phyloP scores from a whole-genome alignment of 2,113 vertebrate species.

The Electrona antarctica region DNA sequence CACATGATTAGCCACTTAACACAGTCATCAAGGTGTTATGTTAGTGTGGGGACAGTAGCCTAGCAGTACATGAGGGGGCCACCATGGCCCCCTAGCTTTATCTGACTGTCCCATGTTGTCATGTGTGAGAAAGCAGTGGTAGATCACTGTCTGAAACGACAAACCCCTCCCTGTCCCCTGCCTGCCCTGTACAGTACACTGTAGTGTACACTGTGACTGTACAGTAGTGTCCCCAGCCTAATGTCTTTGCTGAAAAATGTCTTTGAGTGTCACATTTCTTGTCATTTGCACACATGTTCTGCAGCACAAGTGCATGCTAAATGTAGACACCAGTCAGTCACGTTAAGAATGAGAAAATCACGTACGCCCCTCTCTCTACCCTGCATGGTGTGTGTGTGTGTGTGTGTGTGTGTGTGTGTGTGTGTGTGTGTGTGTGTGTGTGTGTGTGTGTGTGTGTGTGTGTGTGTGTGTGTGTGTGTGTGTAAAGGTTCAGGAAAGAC shows the following conservation, averaged over 20 bases:
- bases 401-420: no score
- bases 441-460: not conserved
- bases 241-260: not conserved
- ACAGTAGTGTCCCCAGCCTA: conserved; percentile 16
- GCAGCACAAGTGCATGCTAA: not conserved
- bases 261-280: not conserved
- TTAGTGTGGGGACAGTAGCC: conserved; percentile 3
- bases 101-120: conserved; percentile 38
- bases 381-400: not conserved
- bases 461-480: no score
- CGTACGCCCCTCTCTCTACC: conserved; percentile 13
- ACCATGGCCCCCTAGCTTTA: conserved; percentile 14
- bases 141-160: conserved; percentile 41
- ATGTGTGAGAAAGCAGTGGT: conserved; percentile 29
- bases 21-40: conserved; percentile 13
- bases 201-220: not conserved
- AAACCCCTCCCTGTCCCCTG: conserved; percentile 18
- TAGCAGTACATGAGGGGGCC: not conserved
- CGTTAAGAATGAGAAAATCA: not conserved
- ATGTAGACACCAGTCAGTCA: not conserved
- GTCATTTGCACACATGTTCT: not conserved
- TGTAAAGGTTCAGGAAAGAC: conserved; percentile 19
- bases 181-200: no score
- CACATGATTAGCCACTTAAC: conserved; percentile 14
- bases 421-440: conserved; percentile 6